Conservation (phyloP, 53 echinoderm and acorn worm species). For the Echinometra lucunter region DNA sequence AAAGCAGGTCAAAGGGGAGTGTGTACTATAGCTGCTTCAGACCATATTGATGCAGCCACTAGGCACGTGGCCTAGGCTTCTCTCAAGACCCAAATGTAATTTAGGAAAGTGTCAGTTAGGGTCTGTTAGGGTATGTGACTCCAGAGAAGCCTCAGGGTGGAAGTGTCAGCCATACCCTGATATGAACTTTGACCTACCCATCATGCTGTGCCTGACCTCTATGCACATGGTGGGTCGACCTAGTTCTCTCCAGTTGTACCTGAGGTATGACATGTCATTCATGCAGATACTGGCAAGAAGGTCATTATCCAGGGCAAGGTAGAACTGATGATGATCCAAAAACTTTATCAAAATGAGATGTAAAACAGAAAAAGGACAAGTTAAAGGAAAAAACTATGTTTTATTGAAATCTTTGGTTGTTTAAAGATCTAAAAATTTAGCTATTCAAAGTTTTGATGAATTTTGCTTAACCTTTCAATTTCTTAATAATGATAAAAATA, state of each 20-base stretch:
- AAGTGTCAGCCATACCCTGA: not conserved
- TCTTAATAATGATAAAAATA: too few relatives aligned
- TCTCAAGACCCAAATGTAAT: too few relatives aligned
- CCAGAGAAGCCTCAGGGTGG: not conserved
- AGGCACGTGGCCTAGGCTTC: too few relatives aligned
- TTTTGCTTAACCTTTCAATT: too few relatives aligned
- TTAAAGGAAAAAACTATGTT: not conserved
- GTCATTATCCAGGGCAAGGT: conserved; percentile 95
- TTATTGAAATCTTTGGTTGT: too few relatives aligned
- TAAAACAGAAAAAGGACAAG: not conserved
- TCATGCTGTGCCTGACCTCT: conserved; percentile 92
- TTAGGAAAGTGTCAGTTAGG: too few relatives aligned
- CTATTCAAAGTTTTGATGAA: too few relatives aligned
- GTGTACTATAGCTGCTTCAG: too few relatives aligned
- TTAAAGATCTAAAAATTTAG: too few relatives aligned
- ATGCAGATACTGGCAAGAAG: conserved; percentile 92
- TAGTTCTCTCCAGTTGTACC: conserved; percentile 95
- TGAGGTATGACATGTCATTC: conserved; percentile 90
- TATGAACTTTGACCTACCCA: conserved; percentile 77
- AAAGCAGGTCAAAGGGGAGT: too few relatives aligned
- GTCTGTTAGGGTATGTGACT: too few relatives aligned
- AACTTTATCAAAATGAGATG: conserved; percentile 73
- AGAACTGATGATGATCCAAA: conserved; percentile 97
- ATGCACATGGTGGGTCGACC: conserved; percentile 93
- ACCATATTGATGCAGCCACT: too few relatives aligned